Evolutionary conservation across 1,140 invertebrate genomes (phyloP), one percentile per base, ranked within the genome.

Genomic region (Antheraea mylitta): DNA sequence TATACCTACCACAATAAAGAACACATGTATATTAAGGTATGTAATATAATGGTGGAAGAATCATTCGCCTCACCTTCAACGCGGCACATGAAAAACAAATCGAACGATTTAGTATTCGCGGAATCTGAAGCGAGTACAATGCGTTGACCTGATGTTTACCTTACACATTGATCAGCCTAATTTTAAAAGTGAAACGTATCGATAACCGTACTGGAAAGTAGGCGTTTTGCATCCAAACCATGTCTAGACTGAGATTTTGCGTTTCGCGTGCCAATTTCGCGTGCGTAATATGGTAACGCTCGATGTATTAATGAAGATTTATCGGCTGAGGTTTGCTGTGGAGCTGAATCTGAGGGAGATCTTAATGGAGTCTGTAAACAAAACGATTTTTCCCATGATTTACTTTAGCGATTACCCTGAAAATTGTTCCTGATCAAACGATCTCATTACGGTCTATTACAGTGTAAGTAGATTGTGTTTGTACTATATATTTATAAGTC

Each of bases 81-180:
- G n/a, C 45, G 65, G 22, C 36, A 53, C 45, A n/a, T 66, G 18
- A 58, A 58, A 58, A 45, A 66, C 64, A 45, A 53, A 66, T 66
- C 64, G 64, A 59, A n/a, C n/a, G 65, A 67, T 67, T 36, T 36
- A 58, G 65, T 16, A 16, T 67, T 67, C 65, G 48, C 65, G 65
- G 65, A 67, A 68, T 37, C 18, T 9, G 64, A 19, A 18, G 38
- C 66, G 58, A 60, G 18, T 30, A 68, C 67, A 68, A 68, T 62
- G 18, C 67, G 67, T 68, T 68, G 67, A 68, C 67, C 67, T 62
- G 59, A 9, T 68, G 67, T 68, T 68, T 68, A 68, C 30, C 8
- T 61, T 66, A 66, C 42, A 61, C 59, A n/a, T 61, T 61, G 48
- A 66, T 58, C 64, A 66, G 36, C 42, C 64, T 30, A 22, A 66